Percentiles rank a stretch among this genome's conserved stretches.
These are phyloP conservation scores for Nomada flava DNA, from an alignment of 2,888 invertebrate species.

Conservation along the genomic window DNA sequence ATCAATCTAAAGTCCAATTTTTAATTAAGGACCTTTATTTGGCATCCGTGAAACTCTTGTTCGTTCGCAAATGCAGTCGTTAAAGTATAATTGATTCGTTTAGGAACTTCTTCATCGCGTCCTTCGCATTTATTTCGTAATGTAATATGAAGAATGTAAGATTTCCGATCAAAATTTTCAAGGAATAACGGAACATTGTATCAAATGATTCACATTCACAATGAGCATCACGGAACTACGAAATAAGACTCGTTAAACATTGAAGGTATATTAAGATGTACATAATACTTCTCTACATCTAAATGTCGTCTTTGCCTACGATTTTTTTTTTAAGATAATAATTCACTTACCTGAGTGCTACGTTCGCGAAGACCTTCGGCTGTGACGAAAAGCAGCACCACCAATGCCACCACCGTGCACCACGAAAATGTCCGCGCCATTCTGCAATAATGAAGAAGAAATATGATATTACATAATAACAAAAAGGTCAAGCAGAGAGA, in stretches of 20 bases:
- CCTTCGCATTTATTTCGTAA: neutral
- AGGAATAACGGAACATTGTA: neutral
- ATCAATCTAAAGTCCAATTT: neutral
- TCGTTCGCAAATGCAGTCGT: neutral
- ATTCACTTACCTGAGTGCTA: constrained; percentile 71
- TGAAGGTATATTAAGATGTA: neutral
- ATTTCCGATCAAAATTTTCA: neutral
- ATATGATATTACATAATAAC: neutral
- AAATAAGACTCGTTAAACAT: neutral
- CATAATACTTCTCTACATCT: neutral
- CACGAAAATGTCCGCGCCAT: constrained; percentile 76
- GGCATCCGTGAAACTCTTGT: neutral
- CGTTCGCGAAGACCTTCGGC: constrained; percentile 74
- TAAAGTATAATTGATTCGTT: neutral
- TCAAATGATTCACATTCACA: neutral
- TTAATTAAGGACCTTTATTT: neutral
- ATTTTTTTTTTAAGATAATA: neutral
- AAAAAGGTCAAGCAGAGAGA: neutral
- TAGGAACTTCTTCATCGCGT: neutral
- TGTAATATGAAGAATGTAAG: neutral
- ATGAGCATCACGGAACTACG: neutral
- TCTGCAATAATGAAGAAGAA: constrained; percentile 62
- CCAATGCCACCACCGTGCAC: constrained; percentile 70
- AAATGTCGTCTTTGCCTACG: neutral
- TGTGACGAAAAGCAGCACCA: constrained; percentile 74